These are phyloP conservation scores for Ceratina japonica DNA, from an alignment of 1,140 invertebrate species.

Conservation along the genomic window DNA sequence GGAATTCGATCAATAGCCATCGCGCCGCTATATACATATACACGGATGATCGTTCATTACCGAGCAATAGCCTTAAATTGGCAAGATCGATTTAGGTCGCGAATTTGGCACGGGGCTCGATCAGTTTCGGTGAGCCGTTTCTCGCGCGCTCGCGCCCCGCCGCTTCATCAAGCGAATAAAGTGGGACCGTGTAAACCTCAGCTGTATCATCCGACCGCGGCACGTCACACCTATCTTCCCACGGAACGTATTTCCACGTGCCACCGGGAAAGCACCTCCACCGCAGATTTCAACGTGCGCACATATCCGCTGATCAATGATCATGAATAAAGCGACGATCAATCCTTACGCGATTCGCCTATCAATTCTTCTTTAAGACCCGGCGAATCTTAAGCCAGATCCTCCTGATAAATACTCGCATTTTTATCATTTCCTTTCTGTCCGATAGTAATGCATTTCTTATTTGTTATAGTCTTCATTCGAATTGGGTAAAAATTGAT, in stretches of 20 bases:
- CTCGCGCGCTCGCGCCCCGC: not conserved
- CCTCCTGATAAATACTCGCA: no score
- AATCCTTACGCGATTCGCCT: no score
- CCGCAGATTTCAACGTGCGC: not conserved
- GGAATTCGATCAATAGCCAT: not conserved
- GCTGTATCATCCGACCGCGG: not conserved
- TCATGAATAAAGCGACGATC: not conserved
- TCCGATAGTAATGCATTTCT: no score
- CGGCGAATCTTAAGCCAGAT: no score
- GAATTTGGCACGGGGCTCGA: slow-evolving; percentile 15
- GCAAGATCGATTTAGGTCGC: slow-evolving; percentile 18
- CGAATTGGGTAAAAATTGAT: no score
- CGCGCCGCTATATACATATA: no score
- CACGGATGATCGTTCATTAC: slow-evolving; percentile 23
- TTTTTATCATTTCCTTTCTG: no score
- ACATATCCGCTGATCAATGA: not conserved
- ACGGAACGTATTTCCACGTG: not conserved
- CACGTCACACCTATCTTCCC: slow-evolving; percentile 1
- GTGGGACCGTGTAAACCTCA: slow-evolving; percentile 12
- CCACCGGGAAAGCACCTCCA: not conserved
- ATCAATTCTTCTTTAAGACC: no score
- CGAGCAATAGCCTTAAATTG: slow-evolving; percentile 14
- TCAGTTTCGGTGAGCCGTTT: not conserved
- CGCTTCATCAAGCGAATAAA: slow-evolving; percentile 32
- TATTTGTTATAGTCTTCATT: no score